Conservation (phyloP, 2,113 vertebrate species). For the Eupsittula cactorum region DNA sequence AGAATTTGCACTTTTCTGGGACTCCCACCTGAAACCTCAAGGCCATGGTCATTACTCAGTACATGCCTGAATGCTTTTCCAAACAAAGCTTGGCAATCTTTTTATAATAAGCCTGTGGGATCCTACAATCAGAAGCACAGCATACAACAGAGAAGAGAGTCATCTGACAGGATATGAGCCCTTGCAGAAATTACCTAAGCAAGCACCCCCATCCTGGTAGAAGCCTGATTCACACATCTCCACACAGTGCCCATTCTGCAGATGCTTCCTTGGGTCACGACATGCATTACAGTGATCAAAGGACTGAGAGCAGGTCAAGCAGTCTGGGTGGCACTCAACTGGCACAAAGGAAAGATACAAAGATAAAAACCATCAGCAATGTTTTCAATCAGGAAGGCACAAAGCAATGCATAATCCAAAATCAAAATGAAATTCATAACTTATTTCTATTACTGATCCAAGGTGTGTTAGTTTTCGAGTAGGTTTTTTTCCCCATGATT, state of each 20-base stretch:
- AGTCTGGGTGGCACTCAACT: conserved; percentile 82
- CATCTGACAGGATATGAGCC: neutral
- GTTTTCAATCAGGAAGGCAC: neutral
- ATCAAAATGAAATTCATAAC: rapidly evolving
- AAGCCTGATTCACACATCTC: conserved; percentile 75
- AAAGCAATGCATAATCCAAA: rapidly evolving
- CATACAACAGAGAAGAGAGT: neutral
- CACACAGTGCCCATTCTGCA: conserved; percentile 80
- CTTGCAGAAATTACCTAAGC: conserved; percentile 74
- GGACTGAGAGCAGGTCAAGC: conserved; percentile 79
- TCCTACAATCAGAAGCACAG: neutral
- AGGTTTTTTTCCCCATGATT: neutral
- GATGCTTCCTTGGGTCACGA: conserved; percentile 62
- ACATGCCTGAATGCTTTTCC: neutral
- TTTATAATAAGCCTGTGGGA: neutral
- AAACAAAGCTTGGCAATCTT: neutral
- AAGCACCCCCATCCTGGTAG: conserved; percentile 73
- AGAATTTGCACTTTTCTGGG: neutral
- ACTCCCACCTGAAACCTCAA: neutral
- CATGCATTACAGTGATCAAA: conserved; percentile 80
- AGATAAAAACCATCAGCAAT: neutral
- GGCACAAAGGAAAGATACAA: neutral
- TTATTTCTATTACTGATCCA: neutral
- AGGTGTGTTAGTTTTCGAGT: neutral
- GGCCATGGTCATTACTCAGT: rapidly evolving